Conservation (phyloP, 2,113 vertebrate genomes). For the Puntigrus tetrazona region DNA sequence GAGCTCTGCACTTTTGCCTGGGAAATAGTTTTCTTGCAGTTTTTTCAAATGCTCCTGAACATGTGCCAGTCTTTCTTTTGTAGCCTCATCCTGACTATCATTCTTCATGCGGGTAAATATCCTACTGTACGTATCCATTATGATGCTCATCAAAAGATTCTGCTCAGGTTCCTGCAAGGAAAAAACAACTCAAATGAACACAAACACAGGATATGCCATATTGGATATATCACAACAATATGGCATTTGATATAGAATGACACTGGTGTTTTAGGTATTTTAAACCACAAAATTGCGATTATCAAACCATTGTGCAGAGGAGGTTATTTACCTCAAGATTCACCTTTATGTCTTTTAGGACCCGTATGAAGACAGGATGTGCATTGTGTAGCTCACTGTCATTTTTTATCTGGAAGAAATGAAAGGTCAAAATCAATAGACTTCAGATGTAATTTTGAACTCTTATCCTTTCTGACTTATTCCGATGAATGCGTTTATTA, state of each 20-base stretch:
- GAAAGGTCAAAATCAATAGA: background rate
- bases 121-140: conserved; percentile 51
- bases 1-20: conserved; percentile 39
- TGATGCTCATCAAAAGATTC: conserved; percentile 53
- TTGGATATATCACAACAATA: background rate
- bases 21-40: conserved; percentile 47
- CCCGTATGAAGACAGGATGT: conserved; percentile 37
- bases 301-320: background rate
- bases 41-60: conserved; percentile 40
- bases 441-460: background rate
- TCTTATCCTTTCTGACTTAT: background rate
- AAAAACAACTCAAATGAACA: background rate
- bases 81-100: conserved; percentile 19
- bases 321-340: conserved; percentile 47
- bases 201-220: background rate
- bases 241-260: background rate
- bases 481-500: background rate
- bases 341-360: conserved; percentile 34
- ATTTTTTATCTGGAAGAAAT: conserved; percentile 37
- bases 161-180: conserved; percentile 45
- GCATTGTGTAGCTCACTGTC: background rate
- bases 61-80: conserved; percentile 14
- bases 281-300: background rate
- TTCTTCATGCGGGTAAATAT: conserved; percentile 50
- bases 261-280: background rate